phyloP scores from a whole-genome alignment of 2,888 invertebrate genomes.

The Resseliella maxima region DNA sequence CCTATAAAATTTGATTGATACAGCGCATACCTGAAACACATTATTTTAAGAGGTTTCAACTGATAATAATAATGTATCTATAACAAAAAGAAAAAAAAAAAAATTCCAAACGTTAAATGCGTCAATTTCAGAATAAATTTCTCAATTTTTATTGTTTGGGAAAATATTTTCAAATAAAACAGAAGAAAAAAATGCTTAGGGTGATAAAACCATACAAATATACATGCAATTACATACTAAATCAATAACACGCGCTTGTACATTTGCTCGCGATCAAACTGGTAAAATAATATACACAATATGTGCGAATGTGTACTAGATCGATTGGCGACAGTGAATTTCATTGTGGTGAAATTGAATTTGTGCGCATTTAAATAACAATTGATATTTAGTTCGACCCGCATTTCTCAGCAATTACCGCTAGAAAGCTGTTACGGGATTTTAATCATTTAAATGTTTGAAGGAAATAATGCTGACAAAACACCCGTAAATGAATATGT shows the following conservation, averaged over 20 bases:
- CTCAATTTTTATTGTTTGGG: not conserved
- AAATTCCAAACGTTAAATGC: constrained; percentile 4
- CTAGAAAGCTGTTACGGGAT: constrained; percentile 2
- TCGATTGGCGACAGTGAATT: not conserved
- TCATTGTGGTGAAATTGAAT: not conserved
- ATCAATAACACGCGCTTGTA: not conserved
- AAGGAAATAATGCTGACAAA: not conserved
- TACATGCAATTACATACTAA: not conserved
- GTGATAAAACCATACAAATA: not conserved
- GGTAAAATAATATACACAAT: constrained; percentile 1
- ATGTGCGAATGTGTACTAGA: constrained; percentile 7
- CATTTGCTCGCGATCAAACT: not conserved
- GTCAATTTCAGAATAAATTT: not conserved
- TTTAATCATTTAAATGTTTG: constrained; percentile 39
- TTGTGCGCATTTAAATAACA: constrained; percentile 33
- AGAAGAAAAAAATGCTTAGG: not conserved
- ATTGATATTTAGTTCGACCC: not conserved
- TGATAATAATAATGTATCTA: not conserved
- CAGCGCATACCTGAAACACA: not conserved
- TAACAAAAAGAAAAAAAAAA: not conserved
- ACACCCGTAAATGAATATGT: constrained; percentile 26
- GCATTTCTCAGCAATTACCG: constrained; percentile 29
- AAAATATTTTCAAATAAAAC: not conserved
- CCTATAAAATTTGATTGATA: constrained; percentile 27
- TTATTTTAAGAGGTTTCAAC: not conserved